These are phyloP conservation scores for Perizoma affinitatum DNA, from an alignment of 2,888 invertebrate genomes.

Conservation along the genomic window DNA sequence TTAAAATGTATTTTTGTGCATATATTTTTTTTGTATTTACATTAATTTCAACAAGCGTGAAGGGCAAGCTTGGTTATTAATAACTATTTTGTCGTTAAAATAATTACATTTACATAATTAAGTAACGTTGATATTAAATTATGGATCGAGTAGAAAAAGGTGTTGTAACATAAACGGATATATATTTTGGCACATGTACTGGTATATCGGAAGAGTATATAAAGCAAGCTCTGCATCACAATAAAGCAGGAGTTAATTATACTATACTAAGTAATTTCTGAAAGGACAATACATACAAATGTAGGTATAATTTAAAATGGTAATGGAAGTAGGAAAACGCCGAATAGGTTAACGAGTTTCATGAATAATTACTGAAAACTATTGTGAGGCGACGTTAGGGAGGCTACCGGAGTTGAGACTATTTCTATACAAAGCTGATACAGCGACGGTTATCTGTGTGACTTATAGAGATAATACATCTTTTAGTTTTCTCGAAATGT, in stretches of 20 bases:
- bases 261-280: constrained; percentile 48
- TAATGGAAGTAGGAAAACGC: constrained; percentile 52
- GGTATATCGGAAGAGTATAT: constrained; percentile 44
- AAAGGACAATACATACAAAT: constrained; percentile 53
- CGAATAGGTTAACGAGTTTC: constrained; percentile 54
- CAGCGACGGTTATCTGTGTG: neutral
- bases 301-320: constrained; percentile 57
- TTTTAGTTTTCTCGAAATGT: no score
- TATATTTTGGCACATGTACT: constrained; percentile 70
- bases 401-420: constrained; percentile 30
- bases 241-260: constrained; percentile 43
- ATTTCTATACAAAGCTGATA: neutral
- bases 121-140: constrained; percentile 37
- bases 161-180: constrained; percentile 31
- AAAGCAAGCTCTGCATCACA: constrained; percentile 60
- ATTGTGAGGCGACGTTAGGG: constrained; percentile 44
- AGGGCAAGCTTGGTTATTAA: constrained; percentile 69
- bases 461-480: no score
- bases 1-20: constrained; percentile 68
- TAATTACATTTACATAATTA: constrained; percentile 42
- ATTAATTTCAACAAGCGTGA: constrained; percentile 77
- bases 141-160: constrained; percentile 39
- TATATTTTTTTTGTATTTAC: constrained; percentile 69
- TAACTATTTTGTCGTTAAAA: constrained; percentile 31
- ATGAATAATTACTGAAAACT: constrained; percentile 58